Evolutionary conservation across 2,888 invertebrate genomes (phyloP).

Genomic region (Eupithecia dodoneata): DNA sequence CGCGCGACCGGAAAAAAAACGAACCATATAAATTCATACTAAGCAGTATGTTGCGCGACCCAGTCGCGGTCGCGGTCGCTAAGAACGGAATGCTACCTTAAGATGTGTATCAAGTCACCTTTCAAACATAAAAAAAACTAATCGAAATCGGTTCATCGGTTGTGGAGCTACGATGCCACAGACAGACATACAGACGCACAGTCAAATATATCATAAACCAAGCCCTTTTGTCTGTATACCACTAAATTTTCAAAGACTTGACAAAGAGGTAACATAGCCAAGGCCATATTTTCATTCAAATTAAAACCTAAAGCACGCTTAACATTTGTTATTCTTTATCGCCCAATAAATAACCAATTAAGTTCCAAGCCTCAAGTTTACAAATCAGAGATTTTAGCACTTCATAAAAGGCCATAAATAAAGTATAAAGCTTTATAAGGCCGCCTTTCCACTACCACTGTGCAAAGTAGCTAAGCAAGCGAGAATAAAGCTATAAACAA

Average conservation of each 20-base stretch:
- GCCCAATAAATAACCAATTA: constrained; percentile 22
- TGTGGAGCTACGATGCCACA: not conserved
- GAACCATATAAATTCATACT: no score
- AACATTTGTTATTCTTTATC: constrained; percentile 40
- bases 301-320: not conserved
- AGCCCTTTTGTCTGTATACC: not conserved
- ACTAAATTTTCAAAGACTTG: not conserved
- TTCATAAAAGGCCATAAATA: constrained; percentile 26
- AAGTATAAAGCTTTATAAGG: constrained; percentile 9
- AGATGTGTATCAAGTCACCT: not conserved
- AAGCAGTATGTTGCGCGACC: no score
- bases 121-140: not conserved
- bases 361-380: constrained; percentile 20
- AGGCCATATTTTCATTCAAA: constrained; percentile 3
- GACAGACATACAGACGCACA: not conserved
- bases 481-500: not conserved
- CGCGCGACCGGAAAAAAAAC: no score
- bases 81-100: no score
- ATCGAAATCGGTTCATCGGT: not conserved
- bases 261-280: not conserved
- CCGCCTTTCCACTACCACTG: not conserved
- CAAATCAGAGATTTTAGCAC: constrained; percentile 28
- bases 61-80: no score
- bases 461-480: not conserved
- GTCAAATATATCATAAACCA: not conserved